Evolutionary conservation across 2,797 vertebrate genomes (phyloP).

Genomic region (Trachops cirrhosus): DNA sequence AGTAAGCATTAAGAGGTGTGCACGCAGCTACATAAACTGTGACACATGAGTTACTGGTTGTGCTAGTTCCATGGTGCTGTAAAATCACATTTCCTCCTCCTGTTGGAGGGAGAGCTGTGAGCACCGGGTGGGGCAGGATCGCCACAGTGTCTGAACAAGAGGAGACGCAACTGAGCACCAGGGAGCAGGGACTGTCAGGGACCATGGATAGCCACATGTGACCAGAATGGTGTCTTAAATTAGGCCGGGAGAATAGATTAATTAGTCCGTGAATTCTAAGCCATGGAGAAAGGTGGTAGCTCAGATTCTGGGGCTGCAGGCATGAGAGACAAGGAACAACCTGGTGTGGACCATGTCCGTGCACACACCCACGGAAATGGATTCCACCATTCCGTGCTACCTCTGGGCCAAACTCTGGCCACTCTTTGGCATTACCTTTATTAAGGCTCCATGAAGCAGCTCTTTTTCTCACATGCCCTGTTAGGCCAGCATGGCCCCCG

Average conservation of each 20-base stretch:
- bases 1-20: neutral
- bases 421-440: neutral
- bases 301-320: neutral
- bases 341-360: neutral
- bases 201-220: neutral
- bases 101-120: neutral
- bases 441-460: neutral
- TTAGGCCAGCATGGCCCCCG: neutral
- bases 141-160: neutral
- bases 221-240: neutral
- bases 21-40: neutral
- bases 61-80: neutral
- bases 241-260: neutral
- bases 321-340: neutral
- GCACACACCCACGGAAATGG: neutral
- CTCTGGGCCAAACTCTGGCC: neutral
- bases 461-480: neutral
- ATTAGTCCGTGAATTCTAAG: neutral
- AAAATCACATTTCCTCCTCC: neutral
- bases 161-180: neutral
- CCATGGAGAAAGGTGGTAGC: neutral
- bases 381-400: neutral
- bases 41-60: neutral
- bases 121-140: neutral
- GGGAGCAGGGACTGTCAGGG: neutral